Evolutionary conservation across 2,888 invertebrate genomes (phyloP), one percentile per base, ranked within the genome.

Genomic region (Ethmia dodecea): DNA sequence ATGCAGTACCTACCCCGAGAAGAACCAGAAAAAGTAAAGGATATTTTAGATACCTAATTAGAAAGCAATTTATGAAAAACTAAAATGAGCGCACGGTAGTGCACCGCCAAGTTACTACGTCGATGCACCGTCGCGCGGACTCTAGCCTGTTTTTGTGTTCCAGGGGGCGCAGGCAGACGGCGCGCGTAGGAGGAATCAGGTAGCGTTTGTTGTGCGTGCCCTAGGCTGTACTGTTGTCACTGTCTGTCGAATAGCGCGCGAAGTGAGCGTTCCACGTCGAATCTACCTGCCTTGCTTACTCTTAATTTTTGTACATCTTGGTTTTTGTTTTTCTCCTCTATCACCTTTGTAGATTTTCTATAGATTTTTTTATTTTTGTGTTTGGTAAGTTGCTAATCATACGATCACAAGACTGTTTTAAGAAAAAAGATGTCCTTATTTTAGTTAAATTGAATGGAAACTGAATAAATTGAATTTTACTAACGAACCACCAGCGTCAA

Each of bases 151-250:
- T 86, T 83, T 86, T 87, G 78, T 87, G 83, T 87, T 87, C 50
- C 87, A 87, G 87, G 86, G 75, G 81, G 81, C 66, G 83, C 55
- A 55, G 61, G 69, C 61, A 61, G 83, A 60, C 75, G 79, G 71
- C 78, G 81, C 72, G 83, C 72, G 56, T 84, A 84, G 77, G 74
- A 75, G 73, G 70, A 73, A 55, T 41, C 80, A 84, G 84, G 86
- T 84, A 86, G 84, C 83, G 79, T 83, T 72, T 81, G 83, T 81
- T 86, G 86, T 87, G 86, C 86, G 86, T 86, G 84, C 79, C 70
- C 75, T 86, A 87, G 86, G 86, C 78, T 84, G 79, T 78, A 80
- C 74, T 87, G 83, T 84, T 80, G 78, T 83, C 81, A 83, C 78
- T 83, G 83, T 83, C 70, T 76, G 79, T 80, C 70, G 63, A 65